Conservation (phyloP, 2,113 vertebrate genomes). For the Nesoenas mayeri region DNA sequence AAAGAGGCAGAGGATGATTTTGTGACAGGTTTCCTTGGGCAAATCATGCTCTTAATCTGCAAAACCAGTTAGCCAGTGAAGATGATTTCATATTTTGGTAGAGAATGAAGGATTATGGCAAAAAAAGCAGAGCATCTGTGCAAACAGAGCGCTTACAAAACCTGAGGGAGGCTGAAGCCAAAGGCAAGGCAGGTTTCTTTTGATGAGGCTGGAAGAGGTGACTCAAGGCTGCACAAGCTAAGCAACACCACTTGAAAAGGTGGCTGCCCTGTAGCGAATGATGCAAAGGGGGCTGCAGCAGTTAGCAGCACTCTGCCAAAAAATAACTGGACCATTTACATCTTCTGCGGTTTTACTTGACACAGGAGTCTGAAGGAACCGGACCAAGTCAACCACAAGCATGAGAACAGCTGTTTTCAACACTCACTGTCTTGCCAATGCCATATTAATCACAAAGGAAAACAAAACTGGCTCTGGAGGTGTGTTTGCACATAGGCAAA, state of each 20-base stretch:
- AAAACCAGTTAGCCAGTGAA: background rate
- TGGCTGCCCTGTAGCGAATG: background rate
- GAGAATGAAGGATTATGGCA: background rate
- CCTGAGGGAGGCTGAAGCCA: background rate
- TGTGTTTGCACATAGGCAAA: background rate
- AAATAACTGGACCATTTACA: fast-evolving
- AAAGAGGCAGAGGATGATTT: background rate
- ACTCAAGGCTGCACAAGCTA: background rate
- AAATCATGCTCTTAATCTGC: background rate
- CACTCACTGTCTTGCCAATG: background rate
- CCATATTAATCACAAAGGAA: background rate
- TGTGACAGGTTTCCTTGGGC: background rate
- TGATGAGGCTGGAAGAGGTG: background rate
- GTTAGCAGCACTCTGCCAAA: background rate
- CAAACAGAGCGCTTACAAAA: background rate
- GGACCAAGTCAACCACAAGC: background rate
- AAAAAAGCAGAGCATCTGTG: background rate
- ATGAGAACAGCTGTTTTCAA: background rate
- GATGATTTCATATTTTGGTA: background rate
- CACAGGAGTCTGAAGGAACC: background rate
- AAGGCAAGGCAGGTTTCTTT: background rate
- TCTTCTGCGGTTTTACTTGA: background rate
- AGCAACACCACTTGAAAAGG: background rate
- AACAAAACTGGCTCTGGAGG: background rate
- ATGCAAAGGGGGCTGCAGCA: background rate